Percentiles rank a stretch among this genome's conserved stretches.
These are phyloP conservation scores for Morpho deidamia DNA, from an alignment of 2,888 invertebrate species.

Conservation along the genomic window DNA sequence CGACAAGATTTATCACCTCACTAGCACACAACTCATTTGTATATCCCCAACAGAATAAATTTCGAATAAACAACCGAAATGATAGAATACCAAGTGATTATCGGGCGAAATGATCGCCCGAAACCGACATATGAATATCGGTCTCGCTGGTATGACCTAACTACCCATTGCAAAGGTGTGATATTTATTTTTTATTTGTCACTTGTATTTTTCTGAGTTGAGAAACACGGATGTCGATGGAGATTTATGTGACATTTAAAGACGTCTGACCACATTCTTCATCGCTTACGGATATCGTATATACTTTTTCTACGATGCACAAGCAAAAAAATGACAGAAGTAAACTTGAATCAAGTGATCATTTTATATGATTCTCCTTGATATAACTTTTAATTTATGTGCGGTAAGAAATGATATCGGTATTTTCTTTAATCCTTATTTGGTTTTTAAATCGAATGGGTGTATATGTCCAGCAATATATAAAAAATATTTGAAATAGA, in stretches of 20 bases:
- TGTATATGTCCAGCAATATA: too few relatives aligned
- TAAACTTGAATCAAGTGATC: neutral
- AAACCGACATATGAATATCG: slow-evolving; percentile 18
- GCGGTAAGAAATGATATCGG: slow-evolving; percentile 16
- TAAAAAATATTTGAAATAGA: too few relatives aligned
- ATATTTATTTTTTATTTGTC: slow-evolving; percentile 19
- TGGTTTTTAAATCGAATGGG: slow-evolving; percentile 1
- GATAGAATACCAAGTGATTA: slow-evolving; percentile 43
- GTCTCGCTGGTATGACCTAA: slow-evolving; percentile 11
- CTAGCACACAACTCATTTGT: slow-evolving; percentile 74
- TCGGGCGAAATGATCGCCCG: slow-evolving; percentile 10
- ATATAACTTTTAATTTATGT: slow-evolving; percentile 1
- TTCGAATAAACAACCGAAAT: slow-evolving; percentile 60
- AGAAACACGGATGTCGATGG: slow-evolving; percentile 24
- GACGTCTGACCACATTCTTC: slow-evolving; percentile 19
- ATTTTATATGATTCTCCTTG: neutral
- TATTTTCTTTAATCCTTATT: slow-evolving; percentile 15
- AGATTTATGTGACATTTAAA: slow-evolving; percentile 19
- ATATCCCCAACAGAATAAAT: slow-evolving; percentile 67
- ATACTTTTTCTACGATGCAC: neutral
- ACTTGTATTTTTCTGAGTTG: slow-evolving; percentile 24
- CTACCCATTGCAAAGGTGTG: slow-evolving; percentile 12
- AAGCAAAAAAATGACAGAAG: too few relatives aligned
- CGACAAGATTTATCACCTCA: slow-evolving; percentile 73
- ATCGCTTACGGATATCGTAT: slow-evolving; percentile 10